Percentiles rank a stretch among this genome's conserved stretches.
Conservation (phyloP, 2,113 vertebrate genomes). For the Micronycteris hirsuta region DNA sequence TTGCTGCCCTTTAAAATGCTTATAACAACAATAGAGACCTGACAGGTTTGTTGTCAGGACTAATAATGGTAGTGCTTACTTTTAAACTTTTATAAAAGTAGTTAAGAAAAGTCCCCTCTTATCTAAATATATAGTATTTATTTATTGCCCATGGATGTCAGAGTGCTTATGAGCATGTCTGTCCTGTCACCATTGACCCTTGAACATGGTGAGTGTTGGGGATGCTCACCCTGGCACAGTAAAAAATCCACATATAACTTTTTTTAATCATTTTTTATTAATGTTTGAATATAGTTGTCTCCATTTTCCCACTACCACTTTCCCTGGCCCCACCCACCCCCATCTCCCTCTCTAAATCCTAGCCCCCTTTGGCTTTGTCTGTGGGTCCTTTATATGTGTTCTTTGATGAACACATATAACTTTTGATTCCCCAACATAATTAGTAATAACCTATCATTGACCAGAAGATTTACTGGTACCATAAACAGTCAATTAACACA, state of each 20-base stretch:
- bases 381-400: too few species aligned
- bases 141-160: neutral
- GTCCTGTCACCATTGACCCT: neutral
- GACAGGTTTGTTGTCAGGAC: neutral
- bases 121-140: neutral
- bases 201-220: neutral
- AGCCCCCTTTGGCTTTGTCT: too few species aligned
- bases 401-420: neutral
- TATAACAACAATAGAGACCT: neutral
- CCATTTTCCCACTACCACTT: too few species aligned
- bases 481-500: neutral
- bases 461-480: neutral
- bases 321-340: too few species aligned
- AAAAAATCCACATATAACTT: neutral
- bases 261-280: too few species aligned
- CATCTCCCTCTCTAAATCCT: too few species aligned
- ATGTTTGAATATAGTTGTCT: too few species aligned
- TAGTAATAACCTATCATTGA: neutral
- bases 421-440: neutral
- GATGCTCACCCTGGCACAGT: neutral
- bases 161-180: neutral
- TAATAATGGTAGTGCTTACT: neutral
- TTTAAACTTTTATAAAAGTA: neutral
- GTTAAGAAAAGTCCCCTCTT: neutral
- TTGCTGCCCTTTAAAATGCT: neutral